A percentile compares a stretch with the other conserved stretches of the same genome.
Conservation (phyloP, 2,113 vertebrate genomes). For the Boleophthalmus pectinirostris region DNA sequence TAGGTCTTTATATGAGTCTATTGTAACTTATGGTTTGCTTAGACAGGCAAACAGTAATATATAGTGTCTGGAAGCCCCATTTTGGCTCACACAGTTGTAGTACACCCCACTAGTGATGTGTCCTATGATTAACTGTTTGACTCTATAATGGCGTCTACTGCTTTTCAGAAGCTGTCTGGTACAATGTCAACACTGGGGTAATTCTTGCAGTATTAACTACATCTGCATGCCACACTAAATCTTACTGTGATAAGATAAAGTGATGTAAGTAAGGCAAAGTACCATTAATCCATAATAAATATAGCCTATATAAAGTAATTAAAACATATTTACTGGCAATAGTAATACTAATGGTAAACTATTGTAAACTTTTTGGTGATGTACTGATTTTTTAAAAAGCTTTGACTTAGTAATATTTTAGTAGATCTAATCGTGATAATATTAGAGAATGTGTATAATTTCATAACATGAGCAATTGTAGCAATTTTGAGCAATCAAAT, state of each 20-base stretch:
- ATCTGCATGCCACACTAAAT: neutral
- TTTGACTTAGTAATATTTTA: too few species aligned
- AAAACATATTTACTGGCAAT: too few species aligned
- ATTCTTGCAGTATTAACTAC: neutral
- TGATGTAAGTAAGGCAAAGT: neutral
- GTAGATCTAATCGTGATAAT: too few species aligned
- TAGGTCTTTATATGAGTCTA: constrained; percentile 2
- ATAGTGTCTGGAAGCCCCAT: neutral
- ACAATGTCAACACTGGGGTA: neutral
- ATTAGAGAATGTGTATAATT: too few species aligned
- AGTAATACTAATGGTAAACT: too few species aligned
- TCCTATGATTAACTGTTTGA: constrained; percentile 23
- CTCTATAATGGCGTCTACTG: neutral
- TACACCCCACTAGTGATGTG: constrained; percentile 7
- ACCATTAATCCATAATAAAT: neutral
- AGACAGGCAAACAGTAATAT: constrained; percentile 16
- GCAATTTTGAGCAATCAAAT: too few species aligned
- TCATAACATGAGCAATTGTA: too few species aligned
- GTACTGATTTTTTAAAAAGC: too few species aligned
- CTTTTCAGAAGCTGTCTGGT: neutral
- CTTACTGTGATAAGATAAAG: neutral
- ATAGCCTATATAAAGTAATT: too few species aligned
- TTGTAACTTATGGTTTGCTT: constrained; percentile 18
- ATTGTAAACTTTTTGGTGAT: too few species aligned
- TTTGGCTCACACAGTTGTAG: constrained; percentile 11